Percentiles rank a stretch among this genome's conserved stretches.
Conservation (phyloP, 2,888 invertebrate genomes). For the Thyatira batis region DNA sequence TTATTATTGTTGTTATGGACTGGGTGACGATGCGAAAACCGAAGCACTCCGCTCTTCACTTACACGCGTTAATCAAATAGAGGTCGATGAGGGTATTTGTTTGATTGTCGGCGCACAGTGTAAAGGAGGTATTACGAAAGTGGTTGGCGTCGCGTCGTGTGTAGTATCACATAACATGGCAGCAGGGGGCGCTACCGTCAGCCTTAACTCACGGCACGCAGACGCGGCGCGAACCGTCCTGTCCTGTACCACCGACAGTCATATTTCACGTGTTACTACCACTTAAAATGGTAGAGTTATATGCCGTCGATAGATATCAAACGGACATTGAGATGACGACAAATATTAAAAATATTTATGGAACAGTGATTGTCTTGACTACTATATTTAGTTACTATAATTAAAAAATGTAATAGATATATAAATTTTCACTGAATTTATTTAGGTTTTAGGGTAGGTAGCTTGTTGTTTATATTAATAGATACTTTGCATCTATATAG, state of each 20-base stretch:
- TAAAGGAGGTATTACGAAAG: conserved; percentile 43
- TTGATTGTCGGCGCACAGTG: conserved; percentile 19
- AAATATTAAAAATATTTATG: conserved; percentile 54
- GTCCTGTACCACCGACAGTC: conserved; percentile 37
- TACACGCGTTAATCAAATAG: conserved; percentile 21
- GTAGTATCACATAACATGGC: conserved; percentile 68
- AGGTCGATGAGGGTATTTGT: not conserved
- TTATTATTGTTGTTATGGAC: conserved; percentile 30
- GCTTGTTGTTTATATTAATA: too few relatives aligned
- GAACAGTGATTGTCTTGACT: conserved; percentile 38
- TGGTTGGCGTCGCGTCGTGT: conserved; percentile 61
- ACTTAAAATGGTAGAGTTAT: conserved; percentile 68
- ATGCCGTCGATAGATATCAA: conserved; percentile 68
- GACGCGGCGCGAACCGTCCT: conserved; percentile 24
- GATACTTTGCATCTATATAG: too few relatives aligned
- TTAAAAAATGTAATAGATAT: not conserved
- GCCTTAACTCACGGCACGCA: conserved; percentile 48
- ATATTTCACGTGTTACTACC: conserved; percentile 67
- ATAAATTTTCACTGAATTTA: too few relatives aligned
- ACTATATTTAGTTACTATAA: not conserved
- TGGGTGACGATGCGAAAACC: conserved; percentile 43
- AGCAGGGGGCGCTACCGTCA: conserved; percentile 76
- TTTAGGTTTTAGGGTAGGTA: too few relatives aligned
- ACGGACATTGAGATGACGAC: conserved; percentile 55
- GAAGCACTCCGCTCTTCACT: conserved; percentile 13